Evolutionary conservation across 2,888 invertebrate species (phyloP).

Genomic region (Caenorhabditis afra): DNA sequence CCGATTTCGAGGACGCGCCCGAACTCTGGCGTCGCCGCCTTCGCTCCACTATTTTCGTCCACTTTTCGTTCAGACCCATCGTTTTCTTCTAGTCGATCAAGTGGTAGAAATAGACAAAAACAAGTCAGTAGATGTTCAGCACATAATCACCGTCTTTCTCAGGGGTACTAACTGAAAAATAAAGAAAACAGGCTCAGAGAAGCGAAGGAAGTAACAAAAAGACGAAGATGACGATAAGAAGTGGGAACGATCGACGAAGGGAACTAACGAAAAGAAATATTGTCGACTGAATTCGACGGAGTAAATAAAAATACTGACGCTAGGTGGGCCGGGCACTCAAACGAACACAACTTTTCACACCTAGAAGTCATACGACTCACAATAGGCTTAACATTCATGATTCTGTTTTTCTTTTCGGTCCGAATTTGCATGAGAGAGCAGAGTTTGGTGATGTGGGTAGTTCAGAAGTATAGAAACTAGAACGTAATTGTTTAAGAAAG

Average conservation of each 20-base stretch:
- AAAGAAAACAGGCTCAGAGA: slow-evolving; percentile 6
- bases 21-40: slow-evolving; percentile 55
- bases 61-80: slow-evolving; percentile 59
- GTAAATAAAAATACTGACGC: no score
- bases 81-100: slow-evolving; percentile 29
- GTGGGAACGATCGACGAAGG: neutral
- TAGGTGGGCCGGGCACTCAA: neutral
- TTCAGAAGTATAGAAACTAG: no score
- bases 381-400: slow-evolving; percentile 14
- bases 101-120: slow-evolving; percentile 18
- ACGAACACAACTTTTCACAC: neutral
- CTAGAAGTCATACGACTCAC: neutral
- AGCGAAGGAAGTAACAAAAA: neutral
- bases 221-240: neutral
- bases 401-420: neutral
- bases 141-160: slow-evolving; percentile 48
- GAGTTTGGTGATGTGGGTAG: neutral
- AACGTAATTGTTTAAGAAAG: no score
- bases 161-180: neutral
- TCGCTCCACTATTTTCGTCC: slow-evolving; percentile 52
- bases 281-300: no score
- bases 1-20: slow-evolving; percentile 29
- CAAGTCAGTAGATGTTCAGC: slow-evolving; percentile 38
- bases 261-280: no score
- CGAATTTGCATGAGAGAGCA: slow-evolving; percentile 6